A percentile compares a stretch with the other conserved stretches of the same genome.
Evolutionary conservation across 2,888 invertebrate species (phyloP).

Genomic region (Ormyrus pomaceus): DNA sequence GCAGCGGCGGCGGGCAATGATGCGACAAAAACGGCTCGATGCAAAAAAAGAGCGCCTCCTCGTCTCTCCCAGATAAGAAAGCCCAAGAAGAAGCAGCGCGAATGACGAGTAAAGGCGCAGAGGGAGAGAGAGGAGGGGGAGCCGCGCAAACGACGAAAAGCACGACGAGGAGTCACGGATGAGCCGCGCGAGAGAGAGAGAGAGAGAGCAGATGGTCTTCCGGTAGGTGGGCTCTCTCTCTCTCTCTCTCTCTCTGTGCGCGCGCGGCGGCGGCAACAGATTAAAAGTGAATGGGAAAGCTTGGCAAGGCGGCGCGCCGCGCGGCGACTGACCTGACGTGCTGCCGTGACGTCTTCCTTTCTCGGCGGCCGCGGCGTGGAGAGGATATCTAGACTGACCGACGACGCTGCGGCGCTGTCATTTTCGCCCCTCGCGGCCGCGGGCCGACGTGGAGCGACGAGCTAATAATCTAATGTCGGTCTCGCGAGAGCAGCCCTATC

Average conservation of each 20-base stretch:
- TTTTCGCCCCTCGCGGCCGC: background rate
- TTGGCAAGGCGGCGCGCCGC: background rate
- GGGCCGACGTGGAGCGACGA: background rate
- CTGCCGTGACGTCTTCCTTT: constrained; percentile 31
- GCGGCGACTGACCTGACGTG: constrained; percentile 11
- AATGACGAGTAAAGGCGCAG: background rate
- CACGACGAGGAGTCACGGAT: background rate
- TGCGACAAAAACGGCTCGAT: too few relatives aligned
- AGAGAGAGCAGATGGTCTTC: background rate
- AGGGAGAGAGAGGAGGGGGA: background rate
- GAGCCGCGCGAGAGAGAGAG: background rate
- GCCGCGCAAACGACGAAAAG: background rate
- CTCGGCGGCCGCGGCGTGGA: constrained; percentile 1
- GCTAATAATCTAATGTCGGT: too few relatives aligned
- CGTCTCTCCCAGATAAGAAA: too few relatives aligned
- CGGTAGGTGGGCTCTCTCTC: constrained; percentile 33
- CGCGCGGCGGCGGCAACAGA: constrained; percentile 1
- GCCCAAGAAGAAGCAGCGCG: too few relatives aligned
- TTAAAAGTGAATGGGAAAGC: constrained; percentile 38
- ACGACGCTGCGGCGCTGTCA: background rate
- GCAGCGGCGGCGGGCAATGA: too few relatives aligned
- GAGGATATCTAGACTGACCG: too few relatives aligned
- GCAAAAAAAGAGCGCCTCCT: too few relatives aligned
- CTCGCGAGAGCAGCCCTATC: too few relatives aligned
- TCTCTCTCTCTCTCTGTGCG: background rate